Base-by-base conservation (phyloP, 92 coral and sea anemone genomes). In the Porites cylindrica region DNA sequence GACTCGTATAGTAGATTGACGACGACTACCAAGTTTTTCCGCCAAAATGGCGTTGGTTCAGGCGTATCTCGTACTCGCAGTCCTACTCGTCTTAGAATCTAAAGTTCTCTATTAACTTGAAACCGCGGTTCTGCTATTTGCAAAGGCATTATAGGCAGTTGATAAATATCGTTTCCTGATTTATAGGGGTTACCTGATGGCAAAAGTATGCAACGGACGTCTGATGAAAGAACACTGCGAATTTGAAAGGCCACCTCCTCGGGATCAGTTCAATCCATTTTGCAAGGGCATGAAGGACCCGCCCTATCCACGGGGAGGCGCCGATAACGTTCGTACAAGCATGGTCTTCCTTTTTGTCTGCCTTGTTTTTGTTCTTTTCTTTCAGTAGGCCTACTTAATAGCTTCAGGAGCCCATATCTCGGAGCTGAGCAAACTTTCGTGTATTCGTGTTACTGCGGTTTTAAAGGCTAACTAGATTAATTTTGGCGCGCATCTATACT, bases 211-310 rank as follows among this genome's bases (percentile, higher is more conserved):
- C 77, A 20, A 10, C 1, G 80, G 47, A 61, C 59, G 26, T 4
- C 29, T 63, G 64, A 83, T 73, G 87, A 62, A 51, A 19, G 13
- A 14, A 63, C 66, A 83, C 52, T 83, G 87, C 32, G 10, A 10
- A n/a, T 7, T n/a, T 6, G 47, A 63, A 5, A 83, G 21, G 53
- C 80, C 73, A 19, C 87, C 72, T 2, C 72, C 71, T 7, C 72
- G 23, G 23, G 87, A 83, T 63, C 19, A 1, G 1, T 83, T 83
- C 64, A 83, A 83, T 51, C 87, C 87, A 47, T 83, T 83, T 51
- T 83, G 87, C 72, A 43, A 61, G 9, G 66, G 12, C 72, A 62
- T 61, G 2, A 14, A 7, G 80, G 87, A 83, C 43, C 86, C 78
- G 0, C 61, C 69, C 0, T 21, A 72, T 2, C 64, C 87, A 16